Percentiles rank a stretch among this genome's conserved stretches.
Conservation (phyloP, 2,797 vertebrate species). For the Pelochelys cantorii region DNA sequence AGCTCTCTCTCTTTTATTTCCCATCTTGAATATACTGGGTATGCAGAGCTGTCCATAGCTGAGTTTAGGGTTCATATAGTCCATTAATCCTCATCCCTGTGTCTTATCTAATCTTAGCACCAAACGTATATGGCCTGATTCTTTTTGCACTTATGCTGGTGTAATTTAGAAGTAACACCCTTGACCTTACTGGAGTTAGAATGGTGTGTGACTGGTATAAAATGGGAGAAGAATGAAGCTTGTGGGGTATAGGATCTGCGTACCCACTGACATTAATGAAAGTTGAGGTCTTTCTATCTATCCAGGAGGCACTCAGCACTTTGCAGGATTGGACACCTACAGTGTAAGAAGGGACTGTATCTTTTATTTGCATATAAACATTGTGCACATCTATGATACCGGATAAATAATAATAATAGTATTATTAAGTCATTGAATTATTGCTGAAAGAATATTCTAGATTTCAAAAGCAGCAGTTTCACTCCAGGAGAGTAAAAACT, state of each 20-base stretch:
- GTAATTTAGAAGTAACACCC: background rate
- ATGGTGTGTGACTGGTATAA: background rate
- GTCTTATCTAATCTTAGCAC: background rate
- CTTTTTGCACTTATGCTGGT: background rate
- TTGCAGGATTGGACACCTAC: background rate
- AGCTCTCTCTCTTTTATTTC: background rate
- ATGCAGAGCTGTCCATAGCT: background rate
- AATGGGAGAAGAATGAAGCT: background rate
- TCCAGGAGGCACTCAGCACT: background rate
- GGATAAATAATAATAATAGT: background rate
- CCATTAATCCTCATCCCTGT: background rate
- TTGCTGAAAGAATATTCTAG: background rate
- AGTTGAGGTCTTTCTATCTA: background rate
- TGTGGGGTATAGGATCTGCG: background rate
- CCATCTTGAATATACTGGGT: background rate
- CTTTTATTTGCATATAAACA: background rate
- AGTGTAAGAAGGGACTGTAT: background rate
- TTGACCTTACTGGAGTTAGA: background rate
- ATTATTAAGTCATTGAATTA: background rate
- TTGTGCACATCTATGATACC: background rate
- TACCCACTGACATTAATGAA: background rate
- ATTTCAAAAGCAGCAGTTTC: background rate
- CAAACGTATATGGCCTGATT: background rate
- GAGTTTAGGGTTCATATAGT: background rate
- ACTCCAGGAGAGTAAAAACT: slow-evolving; percentile 4